Base-by-base conservation (phyloP, 1,140 invertebrate genomes). In the Drosophila ercepeae region DNA sequence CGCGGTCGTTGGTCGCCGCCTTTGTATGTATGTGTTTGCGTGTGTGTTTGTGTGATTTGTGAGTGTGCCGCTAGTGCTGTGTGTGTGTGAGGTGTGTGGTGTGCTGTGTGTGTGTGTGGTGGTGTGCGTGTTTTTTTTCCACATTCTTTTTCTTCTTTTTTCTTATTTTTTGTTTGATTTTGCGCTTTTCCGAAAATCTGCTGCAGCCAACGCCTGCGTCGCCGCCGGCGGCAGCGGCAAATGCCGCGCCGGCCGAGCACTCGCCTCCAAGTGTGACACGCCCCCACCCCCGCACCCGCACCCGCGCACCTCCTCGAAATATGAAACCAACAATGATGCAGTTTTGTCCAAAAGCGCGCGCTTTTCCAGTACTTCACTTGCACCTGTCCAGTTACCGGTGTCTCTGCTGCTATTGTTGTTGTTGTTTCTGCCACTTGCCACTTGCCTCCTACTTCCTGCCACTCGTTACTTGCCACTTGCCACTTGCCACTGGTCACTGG, bases 81-180 rank as follows among this genome's bases (percentile, higher is more conserved):
- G 57, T 65, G 34, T 84, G 39, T 44, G 46, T 36, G 49, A n/a
- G n/a, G n/a, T 39, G 55, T 72, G 23, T 25, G 5, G 21, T 23
- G 21, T 23, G 5, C n/a, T n/a, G n/a, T 21, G 75, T 75, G 81
- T 86, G 75, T 45, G 79, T 83, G 70, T 39, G 36, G 6, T 13
- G n/a, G 36, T 39, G 36, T 39, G 36, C 14, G 36, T 49, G 65
- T 68, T 86, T 84, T 78, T 78, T 76, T 67, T 74, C 29, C 44
- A 49, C 46, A 67, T 59, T 82, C 46, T 79, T 59, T 77, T 65
- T 69, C 32, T 77, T 69, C 64, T 63, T 61, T 53, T 63, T 42
- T 75, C 48, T 61, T 75, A 65, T 74, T 65, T 53, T 58, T 57
- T 42, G 52, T 61, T 67, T 60, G 48, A 64, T 65, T 54, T 45